Percentiles rank a stretch among this genome's conserved stretches.
Conservation (phyloP, 1,140 invertebrate genomes). For the Listronotus bonariensis region DNA sequence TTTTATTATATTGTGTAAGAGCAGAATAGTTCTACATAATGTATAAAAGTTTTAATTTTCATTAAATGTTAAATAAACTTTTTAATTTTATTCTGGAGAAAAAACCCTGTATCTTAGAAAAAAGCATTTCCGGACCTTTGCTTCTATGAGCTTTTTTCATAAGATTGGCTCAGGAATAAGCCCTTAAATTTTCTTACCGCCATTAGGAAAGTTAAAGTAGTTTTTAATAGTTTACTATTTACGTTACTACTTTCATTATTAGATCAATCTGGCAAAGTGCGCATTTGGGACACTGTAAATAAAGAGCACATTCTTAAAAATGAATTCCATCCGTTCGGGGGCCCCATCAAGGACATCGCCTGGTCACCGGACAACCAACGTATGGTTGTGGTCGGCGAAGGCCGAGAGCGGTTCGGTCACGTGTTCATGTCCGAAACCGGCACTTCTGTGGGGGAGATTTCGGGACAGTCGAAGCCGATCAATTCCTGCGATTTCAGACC, state of each 20-base stretch:
- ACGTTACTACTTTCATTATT: background rate
- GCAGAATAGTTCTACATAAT: no score
- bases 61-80: no score
- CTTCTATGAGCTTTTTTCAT: no score
- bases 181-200: no score
- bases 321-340: slow-evolving; percentile 95
- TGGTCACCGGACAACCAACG: slow-evolving; percentile 96
- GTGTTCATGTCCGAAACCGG: slow-evolving; percentile 98
- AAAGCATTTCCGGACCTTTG: no score
- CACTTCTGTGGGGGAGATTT: slow-evolving; percentile 96
- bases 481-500: slow-evolving; percentile 95
- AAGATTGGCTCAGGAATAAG: no score
- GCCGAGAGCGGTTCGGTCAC: slow-evolving; percentile 92
- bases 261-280: slow-evolving; percentile 94
- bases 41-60: no score
- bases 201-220: no score
- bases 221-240: no score
- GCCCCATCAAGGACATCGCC: slow-evolving; percentile 93
- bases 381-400: slow-evolving; percentile 97
- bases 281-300: slow-evolving; percentile 99
- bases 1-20: no score
- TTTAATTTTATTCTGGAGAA: no score
- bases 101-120: no score
- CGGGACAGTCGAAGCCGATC: slow-evolving; percentile 91
- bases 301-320: slow-evolving; percentile 97